Base-by-base conservation (phyloP, 2,888 invertebrate species). In the Agrilus cyanescens region DNA sequence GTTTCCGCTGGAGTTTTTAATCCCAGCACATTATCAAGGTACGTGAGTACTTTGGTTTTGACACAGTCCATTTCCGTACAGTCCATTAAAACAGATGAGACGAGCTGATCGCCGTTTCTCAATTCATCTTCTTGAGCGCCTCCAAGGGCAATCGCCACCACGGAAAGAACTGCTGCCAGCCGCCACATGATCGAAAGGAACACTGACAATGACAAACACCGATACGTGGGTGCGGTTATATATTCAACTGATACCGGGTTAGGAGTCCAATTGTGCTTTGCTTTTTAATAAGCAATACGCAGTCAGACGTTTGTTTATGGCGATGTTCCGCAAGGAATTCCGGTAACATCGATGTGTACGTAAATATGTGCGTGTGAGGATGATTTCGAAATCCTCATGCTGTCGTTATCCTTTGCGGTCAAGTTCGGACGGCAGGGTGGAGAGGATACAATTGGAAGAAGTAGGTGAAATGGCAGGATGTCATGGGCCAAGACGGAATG, bases 21-120 rank as follows among this genome's bases (percentile, higher is more conserved):
- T 25, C 25, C 25, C 25, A 25, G 25, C 10, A 25, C 25, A 10
- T 25, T 25, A 64, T 86, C 85, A 69, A 88, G 69, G 67, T 80
- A 86, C 42, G 74, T 75, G 25, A 88, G 70, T 56, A 86, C 82
- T 68, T 84, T 82, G 64, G 76, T 75, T 68, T 85, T 85, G 53
- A 86, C 73, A 57, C 86, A 87, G 37, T 73, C 70, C 61, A 78
- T 75, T 63, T 84, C 80, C 6, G 77, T 75, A 70, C 88, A 87
- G 61, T 80, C 79, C 68, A 79, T 78, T 55, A 85, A 71, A 56
- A 82, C 79, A 59, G 77, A 74, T 45, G 79, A 73, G 53, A 86
- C 73, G 37, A 85, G 68, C 62, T 82, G 78, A 55, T 82, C 81
- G 63, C 82, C 78, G 50, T 74, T 74, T 55, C 69, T 63, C 54